Conservation (phyloP, 1,140 invertebrate species). For the Trinorchestia longiramus region DNA sequence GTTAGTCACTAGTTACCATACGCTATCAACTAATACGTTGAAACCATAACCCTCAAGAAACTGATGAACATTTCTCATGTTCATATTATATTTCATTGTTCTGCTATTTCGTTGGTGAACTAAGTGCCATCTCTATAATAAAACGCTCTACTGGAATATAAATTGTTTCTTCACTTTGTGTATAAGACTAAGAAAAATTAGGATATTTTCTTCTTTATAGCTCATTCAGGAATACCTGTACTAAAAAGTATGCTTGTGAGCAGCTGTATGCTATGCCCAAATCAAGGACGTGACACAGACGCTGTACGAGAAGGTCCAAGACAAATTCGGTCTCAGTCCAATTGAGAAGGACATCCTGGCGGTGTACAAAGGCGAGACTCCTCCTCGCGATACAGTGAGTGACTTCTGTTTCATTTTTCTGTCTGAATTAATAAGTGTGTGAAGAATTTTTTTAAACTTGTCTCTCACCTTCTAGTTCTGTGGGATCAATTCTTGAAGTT, state of each 20-base stretch:
- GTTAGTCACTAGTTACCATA: no score
- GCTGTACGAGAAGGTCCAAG: not conserved
- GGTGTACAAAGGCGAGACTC: constrained; percentile 10
- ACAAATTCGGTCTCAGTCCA: constrained; percentile 13
- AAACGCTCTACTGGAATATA: not conserved
- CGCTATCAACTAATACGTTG: no score
- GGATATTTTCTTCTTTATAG: not conserved
- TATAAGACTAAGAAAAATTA: not conserved
- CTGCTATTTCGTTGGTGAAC: no score
- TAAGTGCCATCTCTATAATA: not conserved
- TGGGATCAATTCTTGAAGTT: not conserved
- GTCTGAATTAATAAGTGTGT: not conserved
- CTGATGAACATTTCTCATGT: no score
- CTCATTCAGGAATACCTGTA: not conserved
- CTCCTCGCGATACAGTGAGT: constrained; percentile 13
- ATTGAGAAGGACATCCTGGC: constrained; percentile 27
- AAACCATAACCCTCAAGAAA: no score
- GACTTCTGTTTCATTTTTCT: not conserved
- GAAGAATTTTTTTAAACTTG: not conserved
- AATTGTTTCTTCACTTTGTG: not conserved
- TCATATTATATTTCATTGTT: no score
- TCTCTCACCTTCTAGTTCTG: not conserved
- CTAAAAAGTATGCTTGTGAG: not conserved
- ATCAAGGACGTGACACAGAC: not conserved
- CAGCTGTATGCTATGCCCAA: constrained; percentile 16